Base-by-base conservation (phyloP, 1,140 invertebrate genomes). In the Tyrophagus putrescentiae region DNA sequence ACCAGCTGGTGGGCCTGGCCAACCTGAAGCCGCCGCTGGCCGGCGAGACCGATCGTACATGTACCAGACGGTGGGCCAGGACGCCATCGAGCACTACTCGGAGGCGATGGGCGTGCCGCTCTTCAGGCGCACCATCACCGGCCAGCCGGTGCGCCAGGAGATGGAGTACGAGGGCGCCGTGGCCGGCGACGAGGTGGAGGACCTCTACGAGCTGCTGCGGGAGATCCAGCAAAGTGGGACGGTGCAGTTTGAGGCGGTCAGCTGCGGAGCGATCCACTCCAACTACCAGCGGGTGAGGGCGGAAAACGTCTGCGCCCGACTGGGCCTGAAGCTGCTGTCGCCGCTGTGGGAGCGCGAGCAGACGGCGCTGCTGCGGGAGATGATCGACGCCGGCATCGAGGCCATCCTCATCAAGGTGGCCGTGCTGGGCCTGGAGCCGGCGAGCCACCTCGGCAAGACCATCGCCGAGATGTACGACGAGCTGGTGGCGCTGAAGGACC, bases 31-130 rank as follows among this genome's bases (percentile, higher is more conserved):
- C 48, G 18, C 28, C 28, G 3, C 39, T 32, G 39, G 7, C 65
- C 87, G 86, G 90, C 79, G 95, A 98, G 72, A 72, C 98, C 64
- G 94, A 99, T 98, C 93, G 69, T 98, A 91, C 69, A 99, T 99
- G 95, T 98, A 96, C 71, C 95, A 99, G 77, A 95, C 90, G 54
- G 94, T 98, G 56, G 96, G 95, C 9, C 87, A 94, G 74, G 84
- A 95, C 77, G 89, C 85, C 31, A 84, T 98, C 64, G 82, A 85
- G 57, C 77, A 87, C 61, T 89, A 94, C 72, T 87, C 90, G 36
- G 83, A 93, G 72, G 93, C 94, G 1, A 86, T 98, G 81, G 85
- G 81, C 1, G 73, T 98, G 61, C 93, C 94, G 13, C 73, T 99
- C 5, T 98, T 85, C 72, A 77, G 87, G 65, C 64, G 65, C 62